A percentile compares a stretch with the other conserved stretches of the same genome.
phyloP scores from a whole-genome alignment of 2,113 vertebrate genomes.

The Rattus rattus region DNA sequence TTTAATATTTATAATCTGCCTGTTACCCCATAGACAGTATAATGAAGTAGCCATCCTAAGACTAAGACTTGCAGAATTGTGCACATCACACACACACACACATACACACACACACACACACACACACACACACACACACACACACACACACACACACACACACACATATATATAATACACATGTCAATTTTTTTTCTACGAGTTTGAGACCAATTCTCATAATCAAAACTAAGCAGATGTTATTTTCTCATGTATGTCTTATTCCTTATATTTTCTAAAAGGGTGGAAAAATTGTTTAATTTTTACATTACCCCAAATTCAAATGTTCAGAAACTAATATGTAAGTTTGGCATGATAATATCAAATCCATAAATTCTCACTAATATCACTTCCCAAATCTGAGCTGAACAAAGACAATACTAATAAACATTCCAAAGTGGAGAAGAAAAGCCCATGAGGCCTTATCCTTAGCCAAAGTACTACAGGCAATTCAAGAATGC shows the following conservation, averaged over 20 bases:
- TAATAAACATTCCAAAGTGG: background rate
- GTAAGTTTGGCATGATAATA: background rate
- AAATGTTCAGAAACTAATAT: slow-evolving; percentile 39
- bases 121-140: no score
- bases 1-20: background rate
- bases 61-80: background rate
- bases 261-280: background rate
- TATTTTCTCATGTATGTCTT: slow-evolving; percentile 37
- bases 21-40: slow-evolving; percentile 15
- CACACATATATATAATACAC: no score
- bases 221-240: slow-evolving; percentile 9
- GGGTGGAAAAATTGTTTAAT: background rate
- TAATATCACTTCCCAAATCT: background rate
- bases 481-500: background rate
- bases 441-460: background rate
- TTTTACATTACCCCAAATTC: background rate
- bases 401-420: background rate
- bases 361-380: background rate
- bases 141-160: no score
- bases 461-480: background rate
- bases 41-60: background rate
- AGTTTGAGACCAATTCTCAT: background rate
- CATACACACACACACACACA: no score
- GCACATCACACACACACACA: background rate
- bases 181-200: no score